Base-by-base conservation (phyloP, 1,140 invertebrate species). In the Aphaenogaster floridana region DNA sequence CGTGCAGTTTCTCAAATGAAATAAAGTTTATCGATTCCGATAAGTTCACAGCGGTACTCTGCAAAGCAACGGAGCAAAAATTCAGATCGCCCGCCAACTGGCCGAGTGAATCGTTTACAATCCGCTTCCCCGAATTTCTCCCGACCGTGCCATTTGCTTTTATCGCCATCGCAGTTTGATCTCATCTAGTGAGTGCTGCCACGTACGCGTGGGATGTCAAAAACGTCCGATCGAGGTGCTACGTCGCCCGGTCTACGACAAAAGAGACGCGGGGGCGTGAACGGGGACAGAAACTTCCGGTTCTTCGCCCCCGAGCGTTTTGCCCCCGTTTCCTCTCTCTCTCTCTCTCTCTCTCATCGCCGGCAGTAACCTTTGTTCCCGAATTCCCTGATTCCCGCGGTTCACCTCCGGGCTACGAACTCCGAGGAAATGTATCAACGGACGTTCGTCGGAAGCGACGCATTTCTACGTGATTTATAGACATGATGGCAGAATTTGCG, bases 151-250 rank as follows among this genome's bases (percentile, higher is more conserved):
- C 69, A 83, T 90, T 90, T 90, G 76, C 79, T 88, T 90, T 90
- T 90, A 90, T 90, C 86, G 74, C 83, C 64, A 69, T 76, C 68
- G 74, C 76, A 90, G 72, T 90, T 90, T 90, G 86, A 80, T 69
- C 86, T 90, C 89, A 86, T 90, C 89, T 86, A 66, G 86, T 90
- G 88, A 90, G 86, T 90, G 80, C 68, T 69, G 54, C 69, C 66
- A 45, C 36, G 52, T 84, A 84, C 68, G 84, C 72, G 21, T 66
- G 77, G 52, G 57, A 90, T 69, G 83, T 88, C 86, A 86, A 88
- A 90, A 91, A 86, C 61, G 79, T 88, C 21, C 80, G 80, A 88
- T 90, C 74, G 79, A 86, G 69, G 59, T 28, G 76, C 64, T 79
- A 88, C 64, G 57, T 72, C 79, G 69, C 13, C 64, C 72, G 21